Percentiles rank a stretch among this genome's conserved stretches.
Conservation (phyloP, 2,113 vertebrate species). For the Mesembrinibis cayennensis region DNA sequence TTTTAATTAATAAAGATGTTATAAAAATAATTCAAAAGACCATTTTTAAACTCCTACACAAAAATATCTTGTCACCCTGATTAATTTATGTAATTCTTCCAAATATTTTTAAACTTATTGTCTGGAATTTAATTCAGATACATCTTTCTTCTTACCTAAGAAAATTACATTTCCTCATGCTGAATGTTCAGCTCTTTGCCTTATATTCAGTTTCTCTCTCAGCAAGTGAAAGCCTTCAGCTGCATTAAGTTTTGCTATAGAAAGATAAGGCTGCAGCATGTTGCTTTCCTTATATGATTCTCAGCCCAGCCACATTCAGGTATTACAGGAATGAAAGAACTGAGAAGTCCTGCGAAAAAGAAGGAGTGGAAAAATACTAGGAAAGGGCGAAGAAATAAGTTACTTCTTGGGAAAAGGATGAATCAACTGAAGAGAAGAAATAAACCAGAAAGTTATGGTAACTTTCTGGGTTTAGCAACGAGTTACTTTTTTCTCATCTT, state of each 20-base stretch:
- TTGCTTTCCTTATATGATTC: not conserved
- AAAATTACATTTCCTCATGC: not conserved
- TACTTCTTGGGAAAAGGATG: not conserved
- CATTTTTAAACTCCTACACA: not conserved
- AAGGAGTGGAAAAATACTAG: not conserved
- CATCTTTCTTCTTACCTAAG: not conserved
- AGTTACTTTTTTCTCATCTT: not conserved
- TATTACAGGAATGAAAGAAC: not conserved
- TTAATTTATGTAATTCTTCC: not conserved
- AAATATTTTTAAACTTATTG: not conserved
- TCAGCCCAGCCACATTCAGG: not conserved
- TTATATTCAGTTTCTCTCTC: not conserved
- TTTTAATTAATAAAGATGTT: not conserved
- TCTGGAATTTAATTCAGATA: not conserved
- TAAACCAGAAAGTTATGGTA: not conserved
- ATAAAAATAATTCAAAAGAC: not conserved
- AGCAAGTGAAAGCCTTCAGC: not conserved
- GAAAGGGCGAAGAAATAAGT: not conserved
- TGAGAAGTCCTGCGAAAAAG: not conserved
- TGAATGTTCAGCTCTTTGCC: not conserved
- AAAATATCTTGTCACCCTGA: not conserved
- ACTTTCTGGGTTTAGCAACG: not conserved
- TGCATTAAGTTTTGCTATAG: not conserved
- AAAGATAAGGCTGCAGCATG: not conserved
- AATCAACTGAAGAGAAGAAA: not conserved